These are phyloP conservation scores for Erythrolamprus reginae DNA, from an alignment of 2,113 vertebrate species.

Conservation along the genomic window DNA sequence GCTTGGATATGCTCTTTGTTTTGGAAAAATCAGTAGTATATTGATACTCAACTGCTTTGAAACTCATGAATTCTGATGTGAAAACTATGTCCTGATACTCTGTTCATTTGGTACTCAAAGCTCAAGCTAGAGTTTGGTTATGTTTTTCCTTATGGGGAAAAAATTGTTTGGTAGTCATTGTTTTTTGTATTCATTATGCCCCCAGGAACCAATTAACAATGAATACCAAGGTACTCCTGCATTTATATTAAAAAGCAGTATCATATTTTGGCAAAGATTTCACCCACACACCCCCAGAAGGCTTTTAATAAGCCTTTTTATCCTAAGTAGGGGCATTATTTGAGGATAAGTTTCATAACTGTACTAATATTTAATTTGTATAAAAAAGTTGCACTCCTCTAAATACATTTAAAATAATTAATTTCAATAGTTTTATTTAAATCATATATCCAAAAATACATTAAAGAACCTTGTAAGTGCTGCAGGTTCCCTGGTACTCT, in stretches of 20 bases:
- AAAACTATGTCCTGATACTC: neutral
- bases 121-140: neutral
- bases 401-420: neutral
- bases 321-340: neutral
- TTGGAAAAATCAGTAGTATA: neutral
- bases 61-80: neutral
- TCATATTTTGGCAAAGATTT: neutral
- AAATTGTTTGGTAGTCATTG: neutral
- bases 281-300: neutral
- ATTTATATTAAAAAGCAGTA: neutral
- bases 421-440: neutral
- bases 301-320: neutral
- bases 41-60: neutral
- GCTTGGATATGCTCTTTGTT: neutral
- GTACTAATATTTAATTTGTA: neutral
- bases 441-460: neutral
- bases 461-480: neutral
- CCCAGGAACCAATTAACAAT: neutral
- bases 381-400: neutral
- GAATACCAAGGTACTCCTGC: neutral
- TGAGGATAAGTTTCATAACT: neutral
- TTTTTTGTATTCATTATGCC: neutral
- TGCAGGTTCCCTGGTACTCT: neutral
- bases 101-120: neutral
- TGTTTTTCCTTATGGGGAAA: neutral